These are phyloP conservation scores for Phalanger gymnotis DNA, from an alignment of 2,797 vertebrate species.

Conservation along the genomic window DNA sequence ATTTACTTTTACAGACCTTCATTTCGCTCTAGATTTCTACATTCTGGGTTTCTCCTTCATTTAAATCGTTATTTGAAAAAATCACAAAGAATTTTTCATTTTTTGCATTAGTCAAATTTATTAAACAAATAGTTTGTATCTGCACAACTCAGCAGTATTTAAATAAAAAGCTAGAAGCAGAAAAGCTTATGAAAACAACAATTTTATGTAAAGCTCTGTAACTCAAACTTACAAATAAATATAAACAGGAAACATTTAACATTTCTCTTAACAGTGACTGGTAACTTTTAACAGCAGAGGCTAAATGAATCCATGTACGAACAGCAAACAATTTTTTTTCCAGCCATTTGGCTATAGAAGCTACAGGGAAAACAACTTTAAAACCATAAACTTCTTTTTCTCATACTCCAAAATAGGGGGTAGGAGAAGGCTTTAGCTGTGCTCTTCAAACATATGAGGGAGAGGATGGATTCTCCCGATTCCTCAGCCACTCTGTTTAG, in stretches of 20 bases:
- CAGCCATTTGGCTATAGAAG: slow-evolving; percentile 55
- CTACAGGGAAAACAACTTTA: not conserved
- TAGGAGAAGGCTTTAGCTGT: not conserved
- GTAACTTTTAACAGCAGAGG: slow-evolving; percentile 40
- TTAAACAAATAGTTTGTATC: slow-evolving; percentile 68
- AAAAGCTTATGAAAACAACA: slow-evolving; percentile 59
- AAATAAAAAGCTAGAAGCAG: slow-evolving; percentile 68
- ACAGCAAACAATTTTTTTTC: slow-evolving; percentile 17
- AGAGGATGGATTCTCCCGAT: not conserved
- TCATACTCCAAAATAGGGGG: not conserved
- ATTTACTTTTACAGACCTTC: not conserved
- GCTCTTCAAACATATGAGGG: not conserved
- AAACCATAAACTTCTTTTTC: slow-evolving; percentile 37
- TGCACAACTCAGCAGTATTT: slow-evolving; percentile 53
- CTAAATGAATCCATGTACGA: slow-evolving; percentile 27
- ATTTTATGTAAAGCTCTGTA: slow-evolving; percentile 41
- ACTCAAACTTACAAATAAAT: slow-evolving; percentile 66
- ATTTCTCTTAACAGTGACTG: slow-evolving; percentile 31
- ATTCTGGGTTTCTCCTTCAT: slow-evolving; percentile 22
- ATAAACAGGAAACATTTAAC: slow-evolving; percentile 37
- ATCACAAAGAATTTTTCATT: slow-evolving; percentile 18
- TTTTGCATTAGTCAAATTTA: slow-evolving; percentile 67
- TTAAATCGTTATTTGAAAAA: slow-evolving; percentile 55
- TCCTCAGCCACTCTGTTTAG: slow-evolving; percentile 16
- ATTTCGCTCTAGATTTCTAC: not conserved